phyloP scores from a whole-genome alignment of 1,140 invertebrate species.

The Drosophila ambigua region DNA sequence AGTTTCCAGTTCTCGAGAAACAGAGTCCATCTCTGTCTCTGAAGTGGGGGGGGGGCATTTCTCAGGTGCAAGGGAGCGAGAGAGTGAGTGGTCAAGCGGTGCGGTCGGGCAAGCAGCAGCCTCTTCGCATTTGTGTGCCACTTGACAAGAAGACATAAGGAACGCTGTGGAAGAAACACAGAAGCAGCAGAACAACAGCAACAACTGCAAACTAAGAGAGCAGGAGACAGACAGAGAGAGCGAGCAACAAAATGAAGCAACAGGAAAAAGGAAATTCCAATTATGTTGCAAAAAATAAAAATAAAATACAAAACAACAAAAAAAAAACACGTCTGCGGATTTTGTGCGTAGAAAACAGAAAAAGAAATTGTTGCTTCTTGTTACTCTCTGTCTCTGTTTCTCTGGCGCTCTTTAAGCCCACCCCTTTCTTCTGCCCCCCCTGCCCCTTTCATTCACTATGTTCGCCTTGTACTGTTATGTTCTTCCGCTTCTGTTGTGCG shows the following conservation, averaged over 20 bases:
- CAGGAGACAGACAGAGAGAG: neutral
- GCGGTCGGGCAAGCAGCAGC: too few species aligned
- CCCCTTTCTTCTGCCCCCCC: neutral
- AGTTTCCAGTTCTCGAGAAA: too few species aligned
- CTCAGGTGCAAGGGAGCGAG: too few species aligned
- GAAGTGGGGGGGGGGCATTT: too few species aligned
- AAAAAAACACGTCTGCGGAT: constrained; percentile 37
- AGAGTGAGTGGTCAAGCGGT: too few species aligned
- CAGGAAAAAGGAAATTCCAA: constrained; percentile 82
- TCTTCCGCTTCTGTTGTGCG: constrained; percentile 1
- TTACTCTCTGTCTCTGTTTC: neutral
- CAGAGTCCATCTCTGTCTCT: too few species aligned
- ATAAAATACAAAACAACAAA: too few species aligned
- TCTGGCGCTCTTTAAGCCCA: neutral
- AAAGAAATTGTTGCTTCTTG: constrained; percentile 75
- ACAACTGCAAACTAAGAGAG: neutral
- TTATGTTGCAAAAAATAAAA: constrained; percentile 66
- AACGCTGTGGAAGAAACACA: constrained; percentile 41
- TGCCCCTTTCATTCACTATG: constrained; percentile 22
- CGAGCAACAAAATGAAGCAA: too few species aligned
- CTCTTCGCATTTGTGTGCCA: neutral
- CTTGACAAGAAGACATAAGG: neutral
- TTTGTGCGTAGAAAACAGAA: constrained; percentile 76
- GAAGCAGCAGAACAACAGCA: neutral
- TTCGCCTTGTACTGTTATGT: constrained; percentile 5